These are phyloP conservation scores for Eremobia ochroleuca DNA, from an alignment of 2,888 invertebrate genomes.

Conservation along the genomic window DNA sequence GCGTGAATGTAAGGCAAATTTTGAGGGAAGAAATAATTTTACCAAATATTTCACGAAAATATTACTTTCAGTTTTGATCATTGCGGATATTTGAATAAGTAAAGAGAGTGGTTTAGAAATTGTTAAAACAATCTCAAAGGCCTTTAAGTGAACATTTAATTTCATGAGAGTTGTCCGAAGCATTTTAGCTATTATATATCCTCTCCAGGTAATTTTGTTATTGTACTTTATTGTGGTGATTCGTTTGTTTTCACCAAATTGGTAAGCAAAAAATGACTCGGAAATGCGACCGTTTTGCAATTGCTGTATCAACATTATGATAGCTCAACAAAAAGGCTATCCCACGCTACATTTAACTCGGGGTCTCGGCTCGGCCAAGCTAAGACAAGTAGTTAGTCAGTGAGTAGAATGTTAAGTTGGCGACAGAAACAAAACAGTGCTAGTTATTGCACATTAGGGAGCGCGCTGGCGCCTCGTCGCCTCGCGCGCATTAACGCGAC, in stretches of 20 bases:
- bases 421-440: conserved; percentile 74
- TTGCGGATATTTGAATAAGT: conserved; percentile 81
- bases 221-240: conserved; percentile 26
- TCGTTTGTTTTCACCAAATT: background rate
- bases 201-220: conserved; percentile 42
- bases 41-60: conserved; percentile 79
- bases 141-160: conserved; percentile 72
- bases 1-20: conserved; percentile 80
- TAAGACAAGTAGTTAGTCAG: conserved; percentile 57
- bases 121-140: conserved; percentile 77
- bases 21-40: conserved; percentile 79
- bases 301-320: conserved; percentile 35
- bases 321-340: conserved; percentile 34
- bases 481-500: conserved; percentile 77
- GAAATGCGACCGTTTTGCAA: conserved; percentile 22
- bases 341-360: conserved; percentile 48
- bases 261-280: background rate
- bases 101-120: conserved; percentile 77
- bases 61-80: conserved; percentile 79
- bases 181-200: conserved; percentile 38
- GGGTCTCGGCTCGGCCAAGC: conserved; percentile 28
- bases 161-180: conserved; percentile 58
- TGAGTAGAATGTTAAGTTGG: conserved; percentile 65
- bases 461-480: conserved; percentile 63
- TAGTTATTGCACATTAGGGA: conserved; percentile 78